Conservation (phyloP, 2,888 invertebrate species). For the Scaptomyza reducta region DNA sequence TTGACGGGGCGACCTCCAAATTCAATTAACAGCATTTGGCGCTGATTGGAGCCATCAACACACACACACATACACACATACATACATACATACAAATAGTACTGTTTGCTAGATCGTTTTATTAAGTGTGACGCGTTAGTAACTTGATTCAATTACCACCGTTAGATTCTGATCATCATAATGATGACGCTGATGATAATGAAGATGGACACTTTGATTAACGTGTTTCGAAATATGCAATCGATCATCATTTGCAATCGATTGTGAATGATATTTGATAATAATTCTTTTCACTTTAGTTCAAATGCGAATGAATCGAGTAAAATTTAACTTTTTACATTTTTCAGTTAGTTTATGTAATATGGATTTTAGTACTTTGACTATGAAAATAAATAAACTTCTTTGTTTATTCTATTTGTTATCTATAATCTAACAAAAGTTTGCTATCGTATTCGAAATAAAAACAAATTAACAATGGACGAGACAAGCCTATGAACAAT, state of each 20-base stretch:
- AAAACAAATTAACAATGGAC: background rate
- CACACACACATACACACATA: background rate
- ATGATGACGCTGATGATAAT: conserved; percentile 7
- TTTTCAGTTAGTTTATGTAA: too few species aligned
- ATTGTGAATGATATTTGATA: background rate
- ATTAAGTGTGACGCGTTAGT: conserved; percentile 14
- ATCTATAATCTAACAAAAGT: background rate
- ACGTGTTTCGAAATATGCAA: conserved; percentile 20
- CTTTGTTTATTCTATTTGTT: background rate
- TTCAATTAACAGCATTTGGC: conserved; percentile 67
- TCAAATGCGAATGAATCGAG: background rate
- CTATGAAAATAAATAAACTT: background rate
- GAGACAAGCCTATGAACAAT: background rate
- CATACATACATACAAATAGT: background rate
- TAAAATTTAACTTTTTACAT: too few species aligned
- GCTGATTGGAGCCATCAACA: conserved; percentile 60
- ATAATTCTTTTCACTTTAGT: background rate
- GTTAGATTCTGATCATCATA: background rate
- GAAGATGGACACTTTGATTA: conserved; percentile 18
- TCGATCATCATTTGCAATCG: conserved; percentile 41
- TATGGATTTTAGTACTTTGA: too few species aligned
- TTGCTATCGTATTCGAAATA: background rate
- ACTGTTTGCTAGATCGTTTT: conserved; percentile 7
- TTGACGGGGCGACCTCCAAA: conserved; percentile 65
- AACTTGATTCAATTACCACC: conserved; percentile 21